These are phyloP conservation scores for Neoseiulus cucumeris DNA, from an alignment of 1,140 invertebrate genomes.

Conservation along the genomic window DNA sequence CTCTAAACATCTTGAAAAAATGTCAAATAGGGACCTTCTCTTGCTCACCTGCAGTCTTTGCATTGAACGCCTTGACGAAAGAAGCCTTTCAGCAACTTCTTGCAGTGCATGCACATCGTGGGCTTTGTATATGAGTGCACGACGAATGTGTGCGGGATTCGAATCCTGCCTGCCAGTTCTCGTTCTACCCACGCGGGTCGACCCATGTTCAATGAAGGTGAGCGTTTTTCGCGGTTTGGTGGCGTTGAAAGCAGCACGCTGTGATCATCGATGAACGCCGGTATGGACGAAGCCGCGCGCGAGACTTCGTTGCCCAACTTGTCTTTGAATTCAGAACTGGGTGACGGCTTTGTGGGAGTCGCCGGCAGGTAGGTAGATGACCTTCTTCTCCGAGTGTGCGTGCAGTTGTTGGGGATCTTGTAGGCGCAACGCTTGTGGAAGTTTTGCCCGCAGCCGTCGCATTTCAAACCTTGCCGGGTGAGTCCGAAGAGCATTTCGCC, in stretches of 20 bases:
- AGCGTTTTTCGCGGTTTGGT: conserved; percentile 30
- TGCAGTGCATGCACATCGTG: conserved; percentile 85
- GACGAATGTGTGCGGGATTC: conserved; percentile 64
- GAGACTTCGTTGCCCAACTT: conserved; percentile 1
- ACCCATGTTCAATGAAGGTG: conserved; percentile 47
- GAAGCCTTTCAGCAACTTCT: conserved; percentile 78
- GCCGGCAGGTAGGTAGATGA: conserved; percentile 23
- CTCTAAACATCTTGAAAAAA: too few species aligned
- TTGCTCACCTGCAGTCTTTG: conserved; percentile 35
- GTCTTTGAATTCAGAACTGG: conserved; percentile 8
- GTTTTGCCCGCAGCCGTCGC: conserved; percentile 95
- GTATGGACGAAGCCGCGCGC: conserved; percentile 2
- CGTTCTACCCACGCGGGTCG: conserved; percentile 49
- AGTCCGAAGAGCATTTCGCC: conserved; percentile 91
- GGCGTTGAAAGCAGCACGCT: conserved; percentile 15
- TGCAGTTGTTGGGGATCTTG: conserved; percentile 95
- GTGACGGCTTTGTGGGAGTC: conserved; percentile 8
- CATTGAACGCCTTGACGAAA: conserved; percentile 94
- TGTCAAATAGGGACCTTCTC: too few species aligned
- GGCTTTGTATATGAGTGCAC: conserved; percentile 70
- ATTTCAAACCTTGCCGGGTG: conserved; percentile 92
- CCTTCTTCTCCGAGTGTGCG: conserved; percentile 29
- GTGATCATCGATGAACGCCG: conserved; percentile 9
- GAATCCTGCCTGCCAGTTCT: conserved; percentile 45
- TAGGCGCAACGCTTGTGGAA: conserved; percentile 97